phyloP scores from a whole-genome alignment of 2,113 vertebrate genomes.

The Phylloscopus trochilus region DNA sequence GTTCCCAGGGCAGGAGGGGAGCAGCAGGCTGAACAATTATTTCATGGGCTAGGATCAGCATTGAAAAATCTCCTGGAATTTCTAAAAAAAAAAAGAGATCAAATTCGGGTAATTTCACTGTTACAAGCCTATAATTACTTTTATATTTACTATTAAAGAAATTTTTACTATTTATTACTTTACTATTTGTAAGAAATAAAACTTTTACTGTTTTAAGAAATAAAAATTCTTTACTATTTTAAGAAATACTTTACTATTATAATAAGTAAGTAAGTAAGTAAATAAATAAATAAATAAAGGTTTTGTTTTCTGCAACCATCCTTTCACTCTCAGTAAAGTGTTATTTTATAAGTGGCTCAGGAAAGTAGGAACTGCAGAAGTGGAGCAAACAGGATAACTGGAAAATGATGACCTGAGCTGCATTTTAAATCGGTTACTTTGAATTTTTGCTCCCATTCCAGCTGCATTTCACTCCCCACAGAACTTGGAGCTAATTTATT shows the following conservation, averaged over 20 bases:
- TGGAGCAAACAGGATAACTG: accelerated
- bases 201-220: not conserved
- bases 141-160: not conserved
- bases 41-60: not conserved
- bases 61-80: not conserved
- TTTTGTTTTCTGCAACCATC: not conserved
- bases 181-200: no score
- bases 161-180: not conserved
- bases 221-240: not conserved
- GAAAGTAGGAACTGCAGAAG: no score
- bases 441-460: not conserved
- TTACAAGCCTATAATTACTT: not conserved
- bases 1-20: not conserved
- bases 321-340: not conserved
- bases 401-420: not conserved
- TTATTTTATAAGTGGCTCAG: not conserved
- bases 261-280: not conserved
- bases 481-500: not conserved
- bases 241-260: not conserved
- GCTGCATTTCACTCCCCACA: not conserved
- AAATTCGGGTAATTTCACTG: not conserved
- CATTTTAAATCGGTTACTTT: not conserved
- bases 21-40: not conserved
- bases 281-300: accelerated
- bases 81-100: not conserved